Evolutionary conservation across 1,140 invertebrate genomes (phyloP), one percentile per base, ranked within the genome.

Genomic region (Drosophila saltans): DNA sequence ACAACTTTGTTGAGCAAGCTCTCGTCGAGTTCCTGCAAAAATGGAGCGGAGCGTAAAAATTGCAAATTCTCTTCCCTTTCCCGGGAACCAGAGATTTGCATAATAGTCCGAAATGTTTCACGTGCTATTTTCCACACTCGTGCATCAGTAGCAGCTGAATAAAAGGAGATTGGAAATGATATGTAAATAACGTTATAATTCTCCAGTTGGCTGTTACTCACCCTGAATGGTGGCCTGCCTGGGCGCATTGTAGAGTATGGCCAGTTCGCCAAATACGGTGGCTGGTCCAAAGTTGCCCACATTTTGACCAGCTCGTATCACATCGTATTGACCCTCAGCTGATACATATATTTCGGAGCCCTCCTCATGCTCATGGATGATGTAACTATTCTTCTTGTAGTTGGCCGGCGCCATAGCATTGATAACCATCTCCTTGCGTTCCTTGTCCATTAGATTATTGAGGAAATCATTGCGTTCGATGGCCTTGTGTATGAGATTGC

Each of bases 241-340:
- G 78, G 97, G 97, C 33, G 97, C 97, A 93, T 98, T 98, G 92
- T 98, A 99, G 4, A 99, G 93, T 80, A 98, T 96, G 40, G 98
- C 98, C 33, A 99, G 93, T 93, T 99, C 98, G 26, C 98, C 98
- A 92, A 99, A 99, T 1, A 97, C 97, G 74, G 97, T 96, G 11
- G 97, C 97, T 0, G 96, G 94, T 1, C 96, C 95, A 91, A 99
- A 97, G 66, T 93, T 95, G 56, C 96, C 96, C 40, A 98, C 94
- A 10, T 96, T 94, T 72, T 96, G 95, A 39, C 95, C 95, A 73
- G 95, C 95, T 86, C 98, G 97, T 26, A 97, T 95, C 2, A 98
- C 96, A 92, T 98, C 96, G 79, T 98, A 96, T 80, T 96, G 95
- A 11, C 98, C 98, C 70, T 97, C 95, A 4, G 95, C 96, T 0